Evolutionary conservation across 2,888 invertebrate genomes (phyloP).

Genomic region (Copidosoma aretas): DNA sequence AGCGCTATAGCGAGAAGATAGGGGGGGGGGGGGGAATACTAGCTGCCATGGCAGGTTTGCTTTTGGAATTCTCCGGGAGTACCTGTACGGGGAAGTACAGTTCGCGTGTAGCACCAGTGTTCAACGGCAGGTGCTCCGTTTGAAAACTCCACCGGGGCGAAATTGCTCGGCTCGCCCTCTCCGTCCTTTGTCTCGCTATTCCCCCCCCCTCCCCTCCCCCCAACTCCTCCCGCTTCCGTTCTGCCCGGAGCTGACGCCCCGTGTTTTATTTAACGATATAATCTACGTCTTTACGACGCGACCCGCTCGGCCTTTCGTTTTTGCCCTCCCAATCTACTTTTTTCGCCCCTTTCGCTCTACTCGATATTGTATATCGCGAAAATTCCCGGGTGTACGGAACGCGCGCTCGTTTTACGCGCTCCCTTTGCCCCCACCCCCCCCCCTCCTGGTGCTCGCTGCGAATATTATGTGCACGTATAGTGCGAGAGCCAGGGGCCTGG

Average conservation of each 20-base stretch:
- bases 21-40: constrained; percentile 5
- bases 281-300: constrained; percentile 29
- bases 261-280: constrained; percentile 36
- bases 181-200: background rate
- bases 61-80: constrained; percentile 20
- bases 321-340: background rate
- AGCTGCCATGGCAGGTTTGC: constrained; percentile 23
- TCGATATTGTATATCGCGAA: background rate
- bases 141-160: constrained; percentile 23
- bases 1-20: background rate
- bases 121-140: too few species aligned
- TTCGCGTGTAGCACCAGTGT: too few species aligned
- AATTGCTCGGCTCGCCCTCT: constrained; percentile 16
- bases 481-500: too few species aligned
- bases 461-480: too few species aligned
- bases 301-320: constrained; percentile 2
- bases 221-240: background rate
- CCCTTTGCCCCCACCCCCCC: too few species aligned
- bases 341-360: background rate
- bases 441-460: too few species aligned
- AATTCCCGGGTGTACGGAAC: too few species aligned
- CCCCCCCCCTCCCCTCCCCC: background rate
- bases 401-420: too few species aligned
- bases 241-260: constrained; percentile 23
- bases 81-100: too few species aligned